Percentiles rank a stretch among this genome's conserved stretches.
phyloP scores from a whole-genome alignment of 1,140 invertebrate species.

The Arion vulgaris region DNA sequence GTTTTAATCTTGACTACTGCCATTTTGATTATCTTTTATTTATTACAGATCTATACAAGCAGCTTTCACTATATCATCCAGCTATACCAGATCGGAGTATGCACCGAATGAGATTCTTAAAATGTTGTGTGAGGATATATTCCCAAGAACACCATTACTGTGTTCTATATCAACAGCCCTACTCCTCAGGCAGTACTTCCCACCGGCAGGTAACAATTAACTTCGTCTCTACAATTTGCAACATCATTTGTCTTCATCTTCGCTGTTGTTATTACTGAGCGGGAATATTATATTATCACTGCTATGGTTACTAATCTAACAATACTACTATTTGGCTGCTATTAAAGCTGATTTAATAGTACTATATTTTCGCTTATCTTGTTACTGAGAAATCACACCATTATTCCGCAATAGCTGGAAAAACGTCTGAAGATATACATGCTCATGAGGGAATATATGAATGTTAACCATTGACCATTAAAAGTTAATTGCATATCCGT shows the following conservation, averaged over 20 bases:
- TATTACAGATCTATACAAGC: neutral
- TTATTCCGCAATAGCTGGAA: too few species aligned
- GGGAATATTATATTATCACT: neutral
- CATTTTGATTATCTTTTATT: too few species aligned
- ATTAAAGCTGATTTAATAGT: neutral
- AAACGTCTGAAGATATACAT: too few species aligned
- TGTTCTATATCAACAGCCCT: slow-evolving; percentile 30
- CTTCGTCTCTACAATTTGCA: neutral
- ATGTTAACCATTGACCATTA: too few species aligned
- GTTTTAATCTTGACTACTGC: too few species aligned
- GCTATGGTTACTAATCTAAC: neutral
- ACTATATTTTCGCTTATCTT: too few species aligned
- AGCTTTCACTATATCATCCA: neutral
- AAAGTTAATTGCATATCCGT: too few species aligned
- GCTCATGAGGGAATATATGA: too few species aligned
- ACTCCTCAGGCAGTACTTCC: neutral
- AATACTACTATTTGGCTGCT: neutral
- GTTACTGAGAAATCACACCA: too few species aligned
- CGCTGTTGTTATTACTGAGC: neutral
- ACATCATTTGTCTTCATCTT: neutral
- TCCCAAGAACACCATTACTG: slow-evolving; percentile 28
- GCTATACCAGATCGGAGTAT: neutral
- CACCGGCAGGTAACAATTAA: neutral
- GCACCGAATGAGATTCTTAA: slow-evolving; percentile 15
- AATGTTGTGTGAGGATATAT: slow-evolving; percentile 13